phyloP scores from a whole-genome alignment of 2,888 invertebrate species.

The Eledone cirrhosa region DNA sequence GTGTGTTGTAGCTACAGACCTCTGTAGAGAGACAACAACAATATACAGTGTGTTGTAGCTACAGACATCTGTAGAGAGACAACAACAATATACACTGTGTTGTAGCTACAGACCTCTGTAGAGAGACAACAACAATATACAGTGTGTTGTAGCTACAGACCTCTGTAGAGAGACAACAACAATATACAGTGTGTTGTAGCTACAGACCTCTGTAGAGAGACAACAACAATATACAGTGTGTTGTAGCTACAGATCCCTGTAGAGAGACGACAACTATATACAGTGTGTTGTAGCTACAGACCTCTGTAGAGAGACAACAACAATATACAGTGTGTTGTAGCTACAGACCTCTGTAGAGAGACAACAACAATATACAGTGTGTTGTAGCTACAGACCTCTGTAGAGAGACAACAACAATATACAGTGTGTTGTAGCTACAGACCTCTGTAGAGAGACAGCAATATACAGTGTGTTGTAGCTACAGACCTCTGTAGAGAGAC shows the following conservation, averaged over 20 bases:
- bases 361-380: too few relatives aligned
- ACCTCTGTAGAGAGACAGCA: slow-evolving; percentile 41
- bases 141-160: too few relatives aligned
- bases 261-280: slow-evolving; percentile 30
- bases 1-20: too few relatives aligned
- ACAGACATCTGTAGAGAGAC: slow-evolving; percentile 46
- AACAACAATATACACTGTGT: too few relatives aligned
- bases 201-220: slow-evolving; percentile 48
- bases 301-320: slow-evolving; percentile 42
- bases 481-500: slow-evolving; percentile 46
- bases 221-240: too few relatives aligned
- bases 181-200: too few relatives aligned
- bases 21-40: slow-evolving; percentile 38
- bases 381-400: slow-evolving; percentile 54
- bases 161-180: slow-evolving; percentile 40
- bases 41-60: too few relatives aligned
- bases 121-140: slow-evolving; percentile 24
- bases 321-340: too few relatives aligned
- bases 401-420: slow-evolving; percentile 29
- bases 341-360: slow-evolving; percentile 48
- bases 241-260: slow-evolving; percentile 52
- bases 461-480: too few relatives aligned
- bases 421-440: too few relatives aligned
- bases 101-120: slow-evolving; percentile 52
- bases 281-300: too few relatives aligned